Evolutionary conservation across 2,888 invertebrate genomes (phyloP), one percentile per base, ranked within the genome.

Genomic region (Venusia cambrica): DNA sequence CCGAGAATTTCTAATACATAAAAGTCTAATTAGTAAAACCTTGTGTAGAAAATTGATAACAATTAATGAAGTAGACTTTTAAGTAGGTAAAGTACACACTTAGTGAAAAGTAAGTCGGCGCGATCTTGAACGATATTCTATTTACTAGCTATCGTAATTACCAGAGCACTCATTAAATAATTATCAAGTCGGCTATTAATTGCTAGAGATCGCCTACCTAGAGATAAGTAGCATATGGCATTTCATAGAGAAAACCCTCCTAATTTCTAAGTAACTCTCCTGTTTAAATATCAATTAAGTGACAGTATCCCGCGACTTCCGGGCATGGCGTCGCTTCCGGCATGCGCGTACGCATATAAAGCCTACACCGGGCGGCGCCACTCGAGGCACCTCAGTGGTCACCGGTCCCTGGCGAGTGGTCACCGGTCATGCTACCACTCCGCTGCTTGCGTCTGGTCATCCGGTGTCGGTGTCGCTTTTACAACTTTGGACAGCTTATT

Each of bases 201-300:
- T 1, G 5, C 1, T 10, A 10, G 9, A n/a, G 5, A 9, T 11
- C 6, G 22, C 11, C 14, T 16, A 4, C 10, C 13, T 9, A 32
- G 13, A n/a, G 29, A 7, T 29, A 39, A 36, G 31, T 27, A n/a
- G n/a, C n/a, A n/a, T n/a, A n/a, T n/a, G n/a, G n/a, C n/a, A n/a
- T n/a, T n/a, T n/a, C 8, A 13, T 44, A 41, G 47, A 43, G 43
- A 28, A 41, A 33, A 33, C 43, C 45, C 31, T 39, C 8, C 26
- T 14, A 29, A 21, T 38, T n/a, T 32, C 31, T 17, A 28, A 41
- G 26, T 38, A 38, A 38, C 38, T 34, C 63, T 57, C 60, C 13
- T n/a, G 70, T 73, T 73, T 72, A 68, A 74, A 73, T 69, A 67
- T 71, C 72, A 73, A 77, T 80, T 75, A 76, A 55, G 54, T 62